Percentiles rank a stretch among this genome's conserved stretches.
phyloP scores from a whole-genome alignment of 2,113 vertebrate species.

The Numida meleagris region DNA sequence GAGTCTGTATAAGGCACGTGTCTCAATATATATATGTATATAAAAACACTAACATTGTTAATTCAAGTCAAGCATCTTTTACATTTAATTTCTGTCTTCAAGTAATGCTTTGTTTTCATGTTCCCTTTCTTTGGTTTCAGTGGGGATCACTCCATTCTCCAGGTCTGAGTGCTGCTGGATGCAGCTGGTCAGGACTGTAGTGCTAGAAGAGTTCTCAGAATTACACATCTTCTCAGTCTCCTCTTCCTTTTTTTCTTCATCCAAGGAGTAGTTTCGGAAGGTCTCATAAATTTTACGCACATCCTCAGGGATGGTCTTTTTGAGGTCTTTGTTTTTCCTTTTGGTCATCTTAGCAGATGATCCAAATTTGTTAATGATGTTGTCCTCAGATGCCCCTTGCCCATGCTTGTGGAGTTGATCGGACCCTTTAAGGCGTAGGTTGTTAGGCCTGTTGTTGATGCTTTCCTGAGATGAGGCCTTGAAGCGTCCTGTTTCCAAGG shows the following conservation, averaged over 20 bases:
- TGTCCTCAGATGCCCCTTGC: conserved; percentile 91
- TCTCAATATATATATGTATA: conserved; percentile 78
- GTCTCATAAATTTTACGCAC: conserved; percentile 84
- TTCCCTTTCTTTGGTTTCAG: conserved; percentile 85
- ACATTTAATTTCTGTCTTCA: conserved; percentile 79
- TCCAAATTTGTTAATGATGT: conserved; percentile 94
- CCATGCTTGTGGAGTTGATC: conserved; percentile 85
- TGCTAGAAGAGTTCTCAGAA: conserved; percentile 82
- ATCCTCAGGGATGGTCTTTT: conserved; percentile 89
- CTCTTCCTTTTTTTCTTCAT: conserved; percentile 83
- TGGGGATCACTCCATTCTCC: conserved; percentile 82
- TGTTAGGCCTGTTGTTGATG: conserved; percentile 95
- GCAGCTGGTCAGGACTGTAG: conserved; percentile 83
- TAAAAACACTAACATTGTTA: conserved; percentile 68
- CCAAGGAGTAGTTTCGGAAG: conserved; percentile 83
- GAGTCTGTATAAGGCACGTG: conserved; percentile 86
- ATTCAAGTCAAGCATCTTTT: conserved; percentile 51
- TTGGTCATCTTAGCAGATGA: conserved; percentile 88
- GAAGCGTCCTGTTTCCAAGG: conserved; percentile 88
- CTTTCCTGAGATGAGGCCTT: conserved; percentile 97
- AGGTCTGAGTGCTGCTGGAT: conserved; percentile 77
- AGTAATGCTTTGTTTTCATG: conserved; percentile 78
- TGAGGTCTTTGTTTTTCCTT: conserved; percentile 90
- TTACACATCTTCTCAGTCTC: conserved; percentile 82
- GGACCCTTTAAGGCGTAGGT: conserved; percentile 86